Base-by-base conservation (phyloP, 2,888 invertebrate genomes). In the Chromoteleia sp. region DNA sequence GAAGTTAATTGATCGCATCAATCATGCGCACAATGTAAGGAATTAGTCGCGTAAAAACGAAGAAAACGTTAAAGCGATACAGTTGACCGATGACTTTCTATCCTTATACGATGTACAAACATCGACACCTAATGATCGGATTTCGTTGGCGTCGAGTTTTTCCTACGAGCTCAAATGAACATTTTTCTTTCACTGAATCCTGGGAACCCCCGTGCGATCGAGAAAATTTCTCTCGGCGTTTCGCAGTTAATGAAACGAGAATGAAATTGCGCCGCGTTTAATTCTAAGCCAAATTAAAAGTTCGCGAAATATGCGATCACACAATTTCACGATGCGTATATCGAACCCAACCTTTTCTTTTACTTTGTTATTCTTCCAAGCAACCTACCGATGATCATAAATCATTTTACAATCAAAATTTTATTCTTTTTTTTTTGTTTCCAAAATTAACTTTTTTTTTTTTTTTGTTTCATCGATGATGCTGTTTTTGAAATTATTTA, bases 51-150 rank as follows among this genome's bases (percentile, higher is more conserved):
- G 52, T 1, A 68, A 52, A 68, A 76, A 54, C 36, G 25, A 48
- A 39, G 58, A 29, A 75, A 56, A 65, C 15, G 52, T 52, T 54
- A 73, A 73, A 43, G 54, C 43, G 63, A 63, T 74, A 75, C 56
- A 59, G 63, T 48, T 63, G 77, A 70, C 70, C 36, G 50, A 71
- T 77, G 70, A 71, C 77, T 77, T 77, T 77, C 77, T 77, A 77
- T 77, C 70, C 56, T 68, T 77, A 43, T 68, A 36, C 58, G 58
- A 71, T 25, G 70, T 3, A 70, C 54, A 63, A 77, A 71, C 70
- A 77, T 77, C 70, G 77, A 63, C 77, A 70, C 77, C 70, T 70
- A 71, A 71, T 71, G 77, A 77, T 65, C 50, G 50, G 63, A 65
- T 77, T 77, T 71, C 15, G 77, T 56, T 17, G 33, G 50, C 43